Evolutionary conservation across 2,888 invertebrate genomes (phyloP).

Genomic region (Polylopha cassiicola): DNA sequence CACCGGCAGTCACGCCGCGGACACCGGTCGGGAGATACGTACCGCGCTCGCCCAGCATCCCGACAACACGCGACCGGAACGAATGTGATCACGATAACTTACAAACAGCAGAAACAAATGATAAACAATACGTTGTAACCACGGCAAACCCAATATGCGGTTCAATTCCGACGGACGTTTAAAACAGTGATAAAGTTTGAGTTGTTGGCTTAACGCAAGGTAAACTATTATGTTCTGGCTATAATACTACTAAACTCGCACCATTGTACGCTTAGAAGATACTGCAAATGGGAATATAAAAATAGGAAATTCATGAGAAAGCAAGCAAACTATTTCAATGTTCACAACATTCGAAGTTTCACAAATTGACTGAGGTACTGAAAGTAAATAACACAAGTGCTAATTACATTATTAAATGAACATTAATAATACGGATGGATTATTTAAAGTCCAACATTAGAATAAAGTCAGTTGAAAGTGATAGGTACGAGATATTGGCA

Average conservation of each 20-base stretch:
- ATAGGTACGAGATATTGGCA: conserved; percentile 5
- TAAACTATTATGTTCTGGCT: conserved; percentile 67
- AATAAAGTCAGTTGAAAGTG: too few relatives aligned
- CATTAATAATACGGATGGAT: too few relatives aligned
- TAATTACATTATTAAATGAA: too few relatives aligned
- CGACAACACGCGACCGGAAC: conserved; percentile 46
- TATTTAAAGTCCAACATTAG: too few relatives aligned
- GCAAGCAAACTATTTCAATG: too few relatives aligned
- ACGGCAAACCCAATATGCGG: conserved; percentile 50
- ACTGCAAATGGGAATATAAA: too few relatives aligned
- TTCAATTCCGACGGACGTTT: conserved; percentile 39
- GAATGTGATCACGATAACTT: conserved; percentile 66
- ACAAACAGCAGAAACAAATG: conserved; percentile 56
- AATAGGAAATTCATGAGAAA: too few relatives aligned
- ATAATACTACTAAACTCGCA: conserved; percentile 61
- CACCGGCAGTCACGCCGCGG: conserved; percentile 53
- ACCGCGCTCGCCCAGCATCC: conserved; percentile 29
- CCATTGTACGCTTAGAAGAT: conserved; percentile 41
- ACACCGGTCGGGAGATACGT: conserved; percentile 52
- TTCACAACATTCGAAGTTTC: too few relatives aligned
- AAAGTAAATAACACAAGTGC: too few relatives aligned
- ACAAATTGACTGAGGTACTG: too few relatives aligned
- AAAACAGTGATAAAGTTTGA: conserved; percentile 45
- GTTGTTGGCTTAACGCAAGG: conserved; percentile 61
- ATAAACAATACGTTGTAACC: conserved; percentile 49